Conservation (phyloP, 2,888 invertebrate species). For the Dioctria linearis region DNA sequence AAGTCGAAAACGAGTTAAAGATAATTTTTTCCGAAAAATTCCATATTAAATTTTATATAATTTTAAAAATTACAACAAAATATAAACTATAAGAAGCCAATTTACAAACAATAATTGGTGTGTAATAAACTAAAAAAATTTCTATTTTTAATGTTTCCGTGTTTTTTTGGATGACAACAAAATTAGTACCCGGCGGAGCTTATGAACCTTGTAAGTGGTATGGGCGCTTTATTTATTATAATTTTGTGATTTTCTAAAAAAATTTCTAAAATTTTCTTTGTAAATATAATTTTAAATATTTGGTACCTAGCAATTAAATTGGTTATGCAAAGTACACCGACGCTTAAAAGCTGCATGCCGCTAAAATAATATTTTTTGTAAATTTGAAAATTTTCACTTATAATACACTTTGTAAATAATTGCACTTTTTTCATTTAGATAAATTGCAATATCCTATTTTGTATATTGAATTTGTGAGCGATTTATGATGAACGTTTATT, state of each 20-base stretch:
- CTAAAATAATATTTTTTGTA: background rate
- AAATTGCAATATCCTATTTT: no score
- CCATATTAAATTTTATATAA: background rate
- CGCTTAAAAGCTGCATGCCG: slow-evolving; percentile 24
- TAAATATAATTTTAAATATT: no score
- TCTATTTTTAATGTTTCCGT: slow-evolving; percentile 51
- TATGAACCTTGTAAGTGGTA: slow-evolving; percentile 72
- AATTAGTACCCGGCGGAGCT: slow-evolving; percentile 69
- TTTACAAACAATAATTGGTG: slow-evolving; percentile 39
- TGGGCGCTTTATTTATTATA: slow-evolving; percentile 68
- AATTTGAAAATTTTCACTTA: background rate
- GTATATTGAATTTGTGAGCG: no score
- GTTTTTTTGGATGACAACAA: slow-evolving; percentile 56
- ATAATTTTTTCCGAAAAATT: no score
- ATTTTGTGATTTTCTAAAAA: slow-evolving; percentile 59
- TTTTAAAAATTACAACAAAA: background rate
- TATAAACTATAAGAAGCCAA: background rate
- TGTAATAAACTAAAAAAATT: slow-evolving; percentile 56
- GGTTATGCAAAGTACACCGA: slow-evolving; percentile 4
- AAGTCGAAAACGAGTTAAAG: background rate
- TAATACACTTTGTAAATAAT: background rate
- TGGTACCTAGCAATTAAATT: slow-evolving; percentile 5
- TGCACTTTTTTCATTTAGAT: background rate
- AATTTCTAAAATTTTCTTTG: slow-evolving; percentile 43
- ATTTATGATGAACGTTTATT: no score